These are phyloP conservation scores for Rhopalosiphum maidis DNA, from an alignment of 1,140 invertebrate species.

Conservation along the genomic window DNA sequence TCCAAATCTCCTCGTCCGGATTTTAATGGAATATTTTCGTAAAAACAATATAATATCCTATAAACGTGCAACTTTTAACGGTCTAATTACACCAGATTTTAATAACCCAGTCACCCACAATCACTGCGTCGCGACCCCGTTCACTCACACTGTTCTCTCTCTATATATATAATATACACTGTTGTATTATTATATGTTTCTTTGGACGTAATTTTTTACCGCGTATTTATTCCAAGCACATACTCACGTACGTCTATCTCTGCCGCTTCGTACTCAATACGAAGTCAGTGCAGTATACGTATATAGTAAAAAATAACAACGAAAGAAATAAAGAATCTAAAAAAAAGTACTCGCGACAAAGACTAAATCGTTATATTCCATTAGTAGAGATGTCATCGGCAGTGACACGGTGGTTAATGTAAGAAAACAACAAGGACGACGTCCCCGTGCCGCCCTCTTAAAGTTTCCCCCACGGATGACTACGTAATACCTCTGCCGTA, in stretches of 20 bases:
- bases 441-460: conserved; percentile 37
- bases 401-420: conserved; percentile 57
- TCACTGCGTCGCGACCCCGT: background rate
- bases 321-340: background rate
- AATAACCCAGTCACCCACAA: background rate
- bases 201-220: background rate
- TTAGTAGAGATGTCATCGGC: conserved; percentile 57
- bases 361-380: conserved; percentile 55
- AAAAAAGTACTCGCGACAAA: conserved; percentile 15
- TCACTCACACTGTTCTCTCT: background rate
- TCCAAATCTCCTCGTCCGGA: conserved; percentile 40
- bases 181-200: background rate
- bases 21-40: conserved; percentile 52
- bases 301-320: conserved; percentile 2
- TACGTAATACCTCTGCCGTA: conserved; percentile 58
- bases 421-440: conserved; percentile 50
- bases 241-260: background rate
- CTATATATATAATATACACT: background rate
- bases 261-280: background rate
- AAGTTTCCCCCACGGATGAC: conserved; percentile 57
- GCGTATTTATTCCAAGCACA: background rate
- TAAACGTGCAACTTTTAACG: conserved; percentile 40
- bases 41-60: conserved; percentile 48
- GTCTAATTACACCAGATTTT: conserved; percentile 19
- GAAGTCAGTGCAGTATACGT: too few species aligned